These are phyloP conservation scores for Sciurus vulgaris DNA, from an alignment of 2,797 vertebrate genomes.

Conservation along the genomic window DNA sequence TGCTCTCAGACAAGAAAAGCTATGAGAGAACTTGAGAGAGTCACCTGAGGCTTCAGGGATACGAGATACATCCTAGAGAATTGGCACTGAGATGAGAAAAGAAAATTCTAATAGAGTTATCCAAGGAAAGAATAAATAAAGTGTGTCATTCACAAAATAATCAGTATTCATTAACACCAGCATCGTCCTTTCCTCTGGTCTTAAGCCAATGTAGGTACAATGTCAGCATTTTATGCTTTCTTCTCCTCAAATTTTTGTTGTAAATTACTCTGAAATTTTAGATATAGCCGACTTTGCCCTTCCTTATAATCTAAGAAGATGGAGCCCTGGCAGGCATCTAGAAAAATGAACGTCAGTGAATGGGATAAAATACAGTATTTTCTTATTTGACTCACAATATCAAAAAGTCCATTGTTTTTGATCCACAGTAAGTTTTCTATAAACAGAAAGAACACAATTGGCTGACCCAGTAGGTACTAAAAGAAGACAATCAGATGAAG, in stretches of 20 bases:
- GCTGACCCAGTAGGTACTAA: not conserved
- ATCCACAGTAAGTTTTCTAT: not conserved
- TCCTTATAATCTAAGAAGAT: not conserved
- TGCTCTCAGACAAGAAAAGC: not conserved
- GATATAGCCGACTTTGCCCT: not conserved
- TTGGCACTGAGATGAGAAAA: not conserved
- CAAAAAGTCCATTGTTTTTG: not conserved
- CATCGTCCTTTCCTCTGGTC: no score
- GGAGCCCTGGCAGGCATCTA: not conserved
- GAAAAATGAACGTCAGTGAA: not conserved
- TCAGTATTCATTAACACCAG: not conserved
- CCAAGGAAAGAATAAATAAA: not conserved
- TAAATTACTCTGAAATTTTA: no score
- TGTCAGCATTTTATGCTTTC: no score
- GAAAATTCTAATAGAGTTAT: not conserved
- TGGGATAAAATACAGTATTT: not conserved
- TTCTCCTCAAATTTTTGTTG: no score
- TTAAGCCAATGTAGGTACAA: no score
- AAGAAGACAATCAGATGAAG: not conserved
- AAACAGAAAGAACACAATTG: not conserved
- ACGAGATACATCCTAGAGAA: rapidly evolving
- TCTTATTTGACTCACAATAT: not conserved
- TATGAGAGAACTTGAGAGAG: not conserved
- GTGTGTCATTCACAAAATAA: not conserved
- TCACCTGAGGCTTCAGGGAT: not conserved